A percentile compares a stretch with the other conserved stretches of the same genome.
Evolutionary conservation across 2,797 vertebrate species (phyloP).

Genomic region (Leptatherina wallacei): DNA sequence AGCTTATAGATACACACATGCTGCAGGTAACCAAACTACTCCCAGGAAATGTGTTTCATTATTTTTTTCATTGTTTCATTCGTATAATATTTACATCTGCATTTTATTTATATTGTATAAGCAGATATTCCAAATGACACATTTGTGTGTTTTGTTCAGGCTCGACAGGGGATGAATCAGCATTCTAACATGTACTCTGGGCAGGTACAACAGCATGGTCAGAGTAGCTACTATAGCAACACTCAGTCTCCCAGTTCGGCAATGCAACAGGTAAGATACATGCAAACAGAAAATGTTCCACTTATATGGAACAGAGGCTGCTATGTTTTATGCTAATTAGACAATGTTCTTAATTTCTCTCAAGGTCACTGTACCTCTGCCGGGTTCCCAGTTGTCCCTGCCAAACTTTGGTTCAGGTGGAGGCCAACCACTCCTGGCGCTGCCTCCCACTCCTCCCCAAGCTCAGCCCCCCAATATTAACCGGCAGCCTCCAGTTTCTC

Average conservation of each 20-base stretch:
- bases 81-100: neutral
- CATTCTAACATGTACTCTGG: conserved; percentile 97
- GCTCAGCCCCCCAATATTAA: conserved; percentile 90
- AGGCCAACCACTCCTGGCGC: conserved; percentile 93
- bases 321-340: neutral
- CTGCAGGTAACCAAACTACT: conserved; percentile 87
- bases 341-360: conserved; percentile 1
- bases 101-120: neutral
- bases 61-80: neutral
- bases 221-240: conserved; percentile 97
- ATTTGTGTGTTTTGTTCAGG: conserved; percentile 71
- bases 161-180: conserved; percentile 95
- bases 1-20: conserved; percentile 96
- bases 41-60: neutral
- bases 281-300: neutral
- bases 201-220: conserved; percentile 95
- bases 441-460: conserved; percentile 92
- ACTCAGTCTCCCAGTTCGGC: conserved; percentile 93
- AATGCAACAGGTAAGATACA: conserved; percentile 92
- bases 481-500: conserved; percentile 90
- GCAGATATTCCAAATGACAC: neutral
- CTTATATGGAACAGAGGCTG: neutral
- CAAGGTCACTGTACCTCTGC: conserved; percentile 92
- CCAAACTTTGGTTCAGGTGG: conserved; percentile 93
- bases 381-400: conserved; percentile 93